A percentile compares a stretch with the other conserved stretches of the same genome.
phyloP scores from a whole-genome alignment of 2,113 vertebrate genomes.

The Fukomys damarensis region DNA sequence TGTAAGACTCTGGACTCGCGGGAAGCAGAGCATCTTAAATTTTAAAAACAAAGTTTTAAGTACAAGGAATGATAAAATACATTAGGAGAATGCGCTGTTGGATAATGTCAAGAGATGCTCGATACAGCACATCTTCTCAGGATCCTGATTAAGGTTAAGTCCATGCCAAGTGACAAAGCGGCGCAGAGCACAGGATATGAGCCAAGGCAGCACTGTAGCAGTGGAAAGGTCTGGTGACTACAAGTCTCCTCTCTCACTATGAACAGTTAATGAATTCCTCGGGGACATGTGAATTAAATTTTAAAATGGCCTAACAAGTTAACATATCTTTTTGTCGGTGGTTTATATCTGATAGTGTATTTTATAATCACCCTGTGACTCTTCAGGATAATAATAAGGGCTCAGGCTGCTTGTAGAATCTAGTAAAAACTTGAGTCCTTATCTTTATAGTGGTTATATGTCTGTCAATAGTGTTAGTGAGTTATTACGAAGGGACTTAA shows the following conservation, averaged over 20 bases:
- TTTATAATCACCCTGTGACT: conserved; percentile 20
- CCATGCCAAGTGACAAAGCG: neutral
- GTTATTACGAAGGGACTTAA: neutral
- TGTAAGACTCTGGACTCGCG: conserved; percentile 8
- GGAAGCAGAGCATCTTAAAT: conserved; percentile 18
- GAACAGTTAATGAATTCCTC: conserved; percentile 8
- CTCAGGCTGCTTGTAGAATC: neutral
- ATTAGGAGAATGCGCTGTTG: neutral
- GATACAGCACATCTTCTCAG: neutral
- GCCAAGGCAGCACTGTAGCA: neutral
- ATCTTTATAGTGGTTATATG: neutral
- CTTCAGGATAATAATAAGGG: neutral
- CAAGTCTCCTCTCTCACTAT: neutral
- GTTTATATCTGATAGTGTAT: neutral
- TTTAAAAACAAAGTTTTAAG: neutral
- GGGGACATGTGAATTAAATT: neutral
- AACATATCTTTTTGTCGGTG: neutral
- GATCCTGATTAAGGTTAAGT: neutral
- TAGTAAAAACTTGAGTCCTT: neutral
- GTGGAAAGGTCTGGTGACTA: neutral
- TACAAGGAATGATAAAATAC: neutral
- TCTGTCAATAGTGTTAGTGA: neutral
- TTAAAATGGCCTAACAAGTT: conserved; percentile 24
- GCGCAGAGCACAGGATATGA: neutral
- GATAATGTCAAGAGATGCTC: neutral